phyloP scores from a whole-genome alignment of 2,888 invertebrate genomes.

The Marronus borbonicus region DNA sequence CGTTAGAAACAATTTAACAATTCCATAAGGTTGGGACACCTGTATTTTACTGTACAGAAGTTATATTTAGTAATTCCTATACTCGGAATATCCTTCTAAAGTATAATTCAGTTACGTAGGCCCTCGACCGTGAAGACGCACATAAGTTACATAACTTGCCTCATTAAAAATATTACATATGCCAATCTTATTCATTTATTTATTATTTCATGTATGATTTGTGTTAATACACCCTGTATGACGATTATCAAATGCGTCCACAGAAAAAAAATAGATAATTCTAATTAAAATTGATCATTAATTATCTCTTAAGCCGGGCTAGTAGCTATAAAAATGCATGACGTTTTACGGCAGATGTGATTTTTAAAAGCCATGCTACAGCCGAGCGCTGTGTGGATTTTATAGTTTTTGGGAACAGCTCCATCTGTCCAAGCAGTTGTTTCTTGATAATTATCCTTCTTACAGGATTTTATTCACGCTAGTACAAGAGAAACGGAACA shows the following conservation, averaged over 20 bases:
- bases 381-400: constrained; percentile 51
- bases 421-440: constrained; percentile 56
- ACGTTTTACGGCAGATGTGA: constrained; percentile 54
- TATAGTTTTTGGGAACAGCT: constrained; percentile 49
- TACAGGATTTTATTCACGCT: constrained; percentile 30
- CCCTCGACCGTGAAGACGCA: constrained; percentile 2
- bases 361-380: constrained; percentile 51
- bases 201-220: background rate
- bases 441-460: constrained; percentile 42
- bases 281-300: constrained; percentile 12
- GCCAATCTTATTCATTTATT: background rate
- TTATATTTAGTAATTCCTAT: background rate
- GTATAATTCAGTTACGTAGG: background rate
- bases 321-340: constrained; percentile 46
- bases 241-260: background rate
- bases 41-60: background rate
- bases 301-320: constrained; percentile 5
- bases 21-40: no score
- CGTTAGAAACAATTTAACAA: no score
- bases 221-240: background rate
- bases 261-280: background rate
- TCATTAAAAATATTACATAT: background rate
- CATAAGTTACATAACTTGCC: background rate
- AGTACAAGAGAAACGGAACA: background rate
- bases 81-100: constrained; percentile 8